These are phyloP conservation scores for Cryptotermes secundus DNA, from an alignment of 1,140 invertebrate species.

Conservation along the genomic window DNA sequence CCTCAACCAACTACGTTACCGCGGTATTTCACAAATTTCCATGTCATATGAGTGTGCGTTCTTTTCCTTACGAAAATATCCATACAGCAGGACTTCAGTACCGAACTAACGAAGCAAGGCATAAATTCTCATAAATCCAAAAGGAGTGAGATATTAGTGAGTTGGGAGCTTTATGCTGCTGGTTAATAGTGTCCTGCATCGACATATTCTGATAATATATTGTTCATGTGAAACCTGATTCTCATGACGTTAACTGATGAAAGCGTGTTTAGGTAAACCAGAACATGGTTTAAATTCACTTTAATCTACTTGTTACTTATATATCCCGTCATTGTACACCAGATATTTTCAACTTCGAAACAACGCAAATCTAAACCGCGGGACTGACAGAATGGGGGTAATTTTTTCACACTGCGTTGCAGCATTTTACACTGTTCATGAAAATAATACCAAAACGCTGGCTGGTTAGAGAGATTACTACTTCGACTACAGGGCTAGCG, in stretches of 20 bases:
- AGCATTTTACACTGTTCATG: not conserved
- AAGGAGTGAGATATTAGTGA: too few species aligned
- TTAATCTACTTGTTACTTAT: not conserved
- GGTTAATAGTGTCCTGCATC: too few species aligned
- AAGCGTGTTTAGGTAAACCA: not conserved
- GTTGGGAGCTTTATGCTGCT: too few species aligned
- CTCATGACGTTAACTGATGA: not conserved
- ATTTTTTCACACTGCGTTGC: not conserved
- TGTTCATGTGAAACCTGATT: not conserved
- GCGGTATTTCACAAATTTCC: too few species aligned
- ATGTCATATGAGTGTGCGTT: too few species aligned
- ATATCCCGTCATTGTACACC: not conserved
- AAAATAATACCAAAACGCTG: not conserved
- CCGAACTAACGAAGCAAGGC: too few species aligned
- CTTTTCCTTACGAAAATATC: too few species aligned
- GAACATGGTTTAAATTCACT: not conserved
- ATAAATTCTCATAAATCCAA: too few species aligned
- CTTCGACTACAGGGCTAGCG: not conserved
- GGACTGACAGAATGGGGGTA: not conserved
- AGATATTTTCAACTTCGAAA: conserved; percentile 4
- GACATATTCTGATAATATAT: not conserved
- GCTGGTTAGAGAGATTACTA: not conserved
- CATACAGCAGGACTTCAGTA: too few species aligned
- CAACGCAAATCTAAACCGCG: not conserved
- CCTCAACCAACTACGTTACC: too few species aligned